Conservation (phyloP, 2,113 vertebrate species). For the Cercocebus atys region DNA sequence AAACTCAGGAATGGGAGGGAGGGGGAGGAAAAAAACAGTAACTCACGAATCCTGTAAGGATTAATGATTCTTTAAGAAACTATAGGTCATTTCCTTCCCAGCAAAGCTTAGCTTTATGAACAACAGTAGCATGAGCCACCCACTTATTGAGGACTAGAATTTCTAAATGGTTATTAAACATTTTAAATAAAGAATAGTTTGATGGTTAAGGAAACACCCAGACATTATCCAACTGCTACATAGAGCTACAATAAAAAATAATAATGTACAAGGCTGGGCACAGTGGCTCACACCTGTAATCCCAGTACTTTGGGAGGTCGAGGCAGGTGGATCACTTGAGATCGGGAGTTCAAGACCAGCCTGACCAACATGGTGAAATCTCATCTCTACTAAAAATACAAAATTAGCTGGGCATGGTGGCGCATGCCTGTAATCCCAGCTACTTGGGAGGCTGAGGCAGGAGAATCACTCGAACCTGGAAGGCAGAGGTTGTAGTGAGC, state of each 20-base stretch:
- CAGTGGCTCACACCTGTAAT: no score
- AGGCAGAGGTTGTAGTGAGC: no score
- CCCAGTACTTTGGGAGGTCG: no score
- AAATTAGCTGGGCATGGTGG: no score
- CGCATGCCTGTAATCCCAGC: no score
- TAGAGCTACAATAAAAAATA: slow-evolving; percentile 54
- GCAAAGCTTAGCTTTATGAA: slow-evolving; percentile 64
- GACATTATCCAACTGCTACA: slow-evolving; percentile 52
- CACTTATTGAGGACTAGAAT: slow-evolving; percentile 53
- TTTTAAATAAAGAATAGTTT: slow-evolving; percentile 57
- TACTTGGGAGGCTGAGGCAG: no score
- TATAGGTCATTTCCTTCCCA: slow-evolving; percentile 40
- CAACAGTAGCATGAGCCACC: slow-evolving; percentile 45
- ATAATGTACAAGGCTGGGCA: background rate
- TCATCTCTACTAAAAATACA: no score
- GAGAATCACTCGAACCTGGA: no score
- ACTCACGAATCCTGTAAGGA: slow-evolving; percentile 65
- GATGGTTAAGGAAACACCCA: slow-evolving; percentile 40
- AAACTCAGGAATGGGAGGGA: slow-evolving; percentile 48
- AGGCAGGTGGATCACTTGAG: no score
- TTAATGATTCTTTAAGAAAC: slow-evolving; percentile 58
- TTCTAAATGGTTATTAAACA: slow-evolving; percentile 47
- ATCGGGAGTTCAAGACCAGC: no score
- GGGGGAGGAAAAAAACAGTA: background rate
- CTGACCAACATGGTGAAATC: no score